These are phyloP conservation scores for Masnerella sp. DNA, from an alignment of 2,888 invertebrate genomes.

Conservation along the genomic window DNA sequence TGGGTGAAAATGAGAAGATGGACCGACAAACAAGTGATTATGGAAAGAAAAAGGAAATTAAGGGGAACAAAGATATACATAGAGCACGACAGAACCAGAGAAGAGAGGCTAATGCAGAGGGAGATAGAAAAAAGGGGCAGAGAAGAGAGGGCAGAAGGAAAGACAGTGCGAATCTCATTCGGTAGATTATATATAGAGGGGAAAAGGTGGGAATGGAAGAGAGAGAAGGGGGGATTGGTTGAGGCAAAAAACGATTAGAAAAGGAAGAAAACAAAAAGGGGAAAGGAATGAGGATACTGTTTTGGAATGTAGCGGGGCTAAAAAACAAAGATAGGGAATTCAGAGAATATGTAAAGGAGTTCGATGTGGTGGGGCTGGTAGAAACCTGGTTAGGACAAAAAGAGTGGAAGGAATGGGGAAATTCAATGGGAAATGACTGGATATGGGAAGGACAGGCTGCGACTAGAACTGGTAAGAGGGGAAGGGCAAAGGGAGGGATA, in stretches of 20 bases:
- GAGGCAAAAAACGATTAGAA: background rate
- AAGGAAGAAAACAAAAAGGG: too few relatives aligned
- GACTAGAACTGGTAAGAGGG: background rate
- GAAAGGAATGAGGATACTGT: background rate
- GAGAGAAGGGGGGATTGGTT: background rate
- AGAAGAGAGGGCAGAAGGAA: too few relatives aligned
- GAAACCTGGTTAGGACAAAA: slow-evolving; percentile 9
- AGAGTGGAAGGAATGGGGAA: background rate
- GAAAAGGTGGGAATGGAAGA: background rate
- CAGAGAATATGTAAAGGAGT: background rate
- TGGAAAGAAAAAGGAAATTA: background rate
- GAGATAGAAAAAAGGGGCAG: too few relatives aligned
- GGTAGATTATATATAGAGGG: too few relatives aligned
- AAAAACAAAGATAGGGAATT: slow-evolving; percentile 8
- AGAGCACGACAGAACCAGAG: background rate
- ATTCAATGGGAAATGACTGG: background rate
- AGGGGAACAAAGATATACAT: background rate
- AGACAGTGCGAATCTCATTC: too few relatives aligned
- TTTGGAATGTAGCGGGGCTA: background rate
- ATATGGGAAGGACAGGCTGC: background rate
- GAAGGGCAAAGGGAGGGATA: slow-evolving; percentile 1
- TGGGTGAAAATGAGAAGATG: background rate
- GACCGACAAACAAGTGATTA: background rate
- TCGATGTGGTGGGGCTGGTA: background rate
- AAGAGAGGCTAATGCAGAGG: background rate